Base-by-base conservation (phyloP, 1,140 invertebrate species). In the Platyura marginata region DNA sequence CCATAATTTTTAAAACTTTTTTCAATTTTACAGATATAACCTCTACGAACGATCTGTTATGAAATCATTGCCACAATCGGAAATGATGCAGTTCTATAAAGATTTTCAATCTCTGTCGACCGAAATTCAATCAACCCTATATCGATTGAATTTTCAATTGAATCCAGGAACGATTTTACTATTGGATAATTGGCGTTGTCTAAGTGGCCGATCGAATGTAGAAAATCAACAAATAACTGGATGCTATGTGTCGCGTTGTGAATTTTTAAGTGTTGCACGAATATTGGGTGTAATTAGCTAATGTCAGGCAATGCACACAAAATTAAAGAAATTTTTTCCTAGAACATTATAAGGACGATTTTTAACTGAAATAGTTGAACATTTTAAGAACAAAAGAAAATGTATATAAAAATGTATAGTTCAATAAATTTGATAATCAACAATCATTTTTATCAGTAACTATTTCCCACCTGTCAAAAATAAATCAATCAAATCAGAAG, bases 141-240 rank as follows among this genome's bases (percentile, higher is more conserved):
- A 68, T 35, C 65, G 72, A 47, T 69, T 70, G 63, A 63, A 62
- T 47, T 56, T 82, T 13, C 73, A 72, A 55, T 53, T 83, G 10
- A 51, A 52, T 18, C 77, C 79, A 25, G 78, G 77, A 46, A 70
- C 61, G 23, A 69, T 83, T 2, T 58, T 83, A 29, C 69, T 78
- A 35, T 71, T 83, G 41, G 79, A 86, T 49, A 86, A 86, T 58
- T 83, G 77, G 69, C 64, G 82, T 37, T 64, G 82, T 2, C 55
- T 83, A 2, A 81, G 85, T 52, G 80, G 79, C 0, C 64, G 81
- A 40, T 65, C 66, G 21, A 67, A 58, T 0, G 84, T 79, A 56
- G 69, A 68, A 2, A 79, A 75, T 4, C 53, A 54, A 13, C 61
- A 64, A 2, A 57, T 80, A 35, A 59, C 63, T 34, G 75, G 76